A percentile compares a stretch with the other conserved stretches of the same genome.
phyloP scores from a whole-genome alignment of 1,140 invertebrate genomes.

The Manduca sexta region DNA sequence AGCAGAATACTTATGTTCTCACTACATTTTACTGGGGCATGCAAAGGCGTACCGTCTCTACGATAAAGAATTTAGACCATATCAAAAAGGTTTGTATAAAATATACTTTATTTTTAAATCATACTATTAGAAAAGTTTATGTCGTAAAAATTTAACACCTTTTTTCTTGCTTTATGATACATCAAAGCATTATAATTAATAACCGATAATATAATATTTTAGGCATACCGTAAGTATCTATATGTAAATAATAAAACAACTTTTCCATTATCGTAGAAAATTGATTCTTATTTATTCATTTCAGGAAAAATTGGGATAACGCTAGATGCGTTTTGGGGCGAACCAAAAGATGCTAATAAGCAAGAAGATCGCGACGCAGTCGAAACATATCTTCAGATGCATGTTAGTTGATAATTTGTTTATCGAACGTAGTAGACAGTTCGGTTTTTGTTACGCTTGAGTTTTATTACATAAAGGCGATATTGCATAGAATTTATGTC shows the following conservation, averaged over 20 bases:
- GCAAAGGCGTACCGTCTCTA: constrained; percentile 79
- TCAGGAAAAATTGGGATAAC: constrained; percentile 76
- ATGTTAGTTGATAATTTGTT: constrained; percentile 59
- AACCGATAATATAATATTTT: neutral
- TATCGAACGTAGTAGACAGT: no score
- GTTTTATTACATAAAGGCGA: no score
- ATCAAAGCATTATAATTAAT: neutral
- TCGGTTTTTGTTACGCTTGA: no score
- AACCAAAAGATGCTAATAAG: constrained; percentile 64
- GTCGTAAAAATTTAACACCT: no score
- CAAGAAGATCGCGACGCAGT: constrained; percentile 71
- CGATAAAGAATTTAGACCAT: constrained; percentile 74
- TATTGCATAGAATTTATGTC: no score
- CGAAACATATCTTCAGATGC: constrained; percentile 72
- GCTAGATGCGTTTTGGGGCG: constrained; percentile 73
- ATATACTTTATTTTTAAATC: neutral
- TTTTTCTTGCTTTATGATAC: neutral
- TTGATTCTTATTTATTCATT: constrained; percentile 3
- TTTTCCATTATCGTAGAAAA: neutral
- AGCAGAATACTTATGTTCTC: constrained; percentile 75
- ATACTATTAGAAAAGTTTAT: no score
- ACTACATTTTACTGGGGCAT: constrained; percentile 77
- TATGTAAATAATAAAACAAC: neutral
- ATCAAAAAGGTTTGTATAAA: constrained; percentile 71
- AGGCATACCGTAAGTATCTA: no score